Evolutionary conservation across 2,888 invertebrate species (phyloP), one percentile per base, ranked within the genome.

Genomic region (Steinernema scapterisci): DNA sequence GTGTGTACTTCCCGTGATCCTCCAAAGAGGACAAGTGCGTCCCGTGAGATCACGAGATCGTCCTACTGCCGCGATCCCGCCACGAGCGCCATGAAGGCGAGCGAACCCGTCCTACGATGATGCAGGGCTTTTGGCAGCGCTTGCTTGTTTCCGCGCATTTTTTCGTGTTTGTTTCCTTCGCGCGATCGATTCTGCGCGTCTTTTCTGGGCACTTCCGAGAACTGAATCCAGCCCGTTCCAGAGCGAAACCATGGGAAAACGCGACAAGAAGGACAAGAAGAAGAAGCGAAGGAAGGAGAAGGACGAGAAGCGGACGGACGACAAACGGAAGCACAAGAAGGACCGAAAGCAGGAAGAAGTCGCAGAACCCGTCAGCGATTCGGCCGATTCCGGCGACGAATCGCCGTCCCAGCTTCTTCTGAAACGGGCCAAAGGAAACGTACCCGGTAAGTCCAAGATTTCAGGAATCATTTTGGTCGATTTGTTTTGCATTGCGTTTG

Each of bases 251-350:
- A 63, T 63, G 63, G 63, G 63, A 25, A 63, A 63, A 27, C 63
- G 63, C 16, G 63, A 63, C 3, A 63, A 63, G 31, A 63, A 63
- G 63, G 63, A 63, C 31, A 63, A 63, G 31, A 63, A 63, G 38
- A 38, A 63, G 27, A 63, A 63, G 63, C 27, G 38, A 1, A 63
- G 19, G 63, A 63, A 38, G 38, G 38, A 63, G 63, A 63, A 63
- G 31, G 63, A 63, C 19, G 27, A 63, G 63, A 27, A 63, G 31
- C 63, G 63, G 27, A 54, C 21, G 54, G 27, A 27, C 16, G 27
- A 63, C 9, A 21, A 25, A 38, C 38, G 38, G 27, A 63, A 63
- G 63, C 63, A 27, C 5, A 25, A 31, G 31, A 21, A 25, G 25
- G 54, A 54, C 23, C 21, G 21, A 21, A 63, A 63, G 31, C 63